phyloP scores from a whole-genome alignment of 2,888 invertebrate genomes.

The Drosophila mercatorum region DNA sequence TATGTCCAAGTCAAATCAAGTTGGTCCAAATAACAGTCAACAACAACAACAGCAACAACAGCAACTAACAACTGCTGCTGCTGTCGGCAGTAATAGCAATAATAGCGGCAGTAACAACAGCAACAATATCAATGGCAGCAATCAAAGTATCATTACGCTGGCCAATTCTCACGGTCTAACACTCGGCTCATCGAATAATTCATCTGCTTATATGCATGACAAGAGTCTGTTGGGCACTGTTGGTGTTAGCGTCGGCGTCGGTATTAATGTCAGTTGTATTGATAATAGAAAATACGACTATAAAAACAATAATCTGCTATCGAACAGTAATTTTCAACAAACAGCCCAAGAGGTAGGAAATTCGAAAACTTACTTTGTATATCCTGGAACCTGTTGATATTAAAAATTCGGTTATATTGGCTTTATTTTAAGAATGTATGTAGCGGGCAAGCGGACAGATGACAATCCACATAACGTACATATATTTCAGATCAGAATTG shows the following conservation, averaged over 20 bases:
- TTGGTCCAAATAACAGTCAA: constrained; percentile 22
- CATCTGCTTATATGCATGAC: constrained; percentile 57
- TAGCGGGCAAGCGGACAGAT: too few species aligned
- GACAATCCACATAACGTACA: too few species aligned
- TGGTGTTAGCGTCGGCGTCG: constrained; percentile 42
- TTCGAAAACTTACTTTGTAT: neutral
- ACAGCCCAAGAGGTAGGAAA: constrained; percentile 75
- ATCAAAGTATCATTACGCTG: constrained; percentile 46
- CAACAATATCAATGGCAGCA: constrained; percentile 31
- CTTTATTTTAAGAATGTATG: neutral
- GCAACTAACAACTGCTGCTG: constrained; percentile 20
- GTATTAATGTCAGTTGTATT: constrained; percentile 68
- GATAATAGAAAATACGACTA: constrained; percentile 79
- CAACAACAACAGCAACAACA: constrained; percentile 20
- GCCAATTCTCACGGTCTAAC: constrained; percentile 46
- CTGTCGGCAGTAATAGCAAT: constrained; percentile 11
- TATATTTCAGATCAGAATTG: too few species aligned
- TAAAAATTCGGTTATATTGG: neutral
- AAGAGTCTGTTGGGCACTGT: constrained; percentile 50
- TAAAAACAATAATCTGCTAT: constrained; percentile 74
- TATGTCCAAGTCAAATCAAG: constrained; percentile 37
- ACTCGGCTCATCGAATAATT: constrained; percentile 44
- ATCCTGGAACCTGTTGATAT: neutral
- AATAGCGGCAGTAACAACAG: constrained; percentile 31
- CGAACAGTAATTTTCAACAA: constrained; percentile 72